A percentile compares a stretch with the other conserved stretches of the same genome.
Evolutionary conservation across 1,140 invertebrate genomes (phyloP).

Genomic region (Archivesica marissinica): DNA sequence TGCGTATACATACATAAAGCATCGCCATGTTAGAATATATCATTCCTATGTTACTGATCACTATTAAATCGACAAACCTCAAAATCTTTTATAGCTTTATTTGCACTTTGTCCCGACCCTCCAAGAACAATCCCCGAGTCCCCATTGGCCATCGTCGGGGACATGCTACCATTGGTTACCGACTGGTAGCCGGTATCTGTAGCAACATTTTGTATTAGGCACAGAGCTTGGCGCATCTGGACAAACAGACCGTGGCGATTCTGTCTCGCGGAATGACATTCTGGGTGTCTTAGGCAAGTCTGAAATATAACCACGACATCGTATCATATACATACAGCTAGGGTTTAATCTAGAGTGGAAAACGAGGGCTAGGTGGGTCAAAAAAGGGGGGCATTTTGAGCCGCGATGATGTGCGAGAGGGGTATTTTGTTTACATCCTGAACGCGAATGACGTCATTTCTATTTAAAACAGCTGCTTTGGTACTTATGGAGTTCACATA

Average conservation of each 20-base stretch:
- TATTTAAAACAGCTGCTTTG: too few species aligned
- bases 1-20: too few species aligned
- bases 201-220: conserved; percentile 98
- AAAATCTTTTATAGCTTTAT: conserved; percentile 91
- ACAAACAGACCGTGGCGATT: conserved; percentile 96
- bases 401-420: too few species aligned
- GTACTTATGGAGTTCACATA: too few species aligned
- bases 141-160: conserved; percentile 75
- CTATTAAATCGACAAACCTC: conserved; percentile 84
- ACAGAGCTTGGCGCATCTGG: conserved; percentile 97
- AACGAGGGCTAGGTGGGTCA: too few species aligned
- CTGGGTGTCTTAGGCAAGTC: conserved; percentile 96
- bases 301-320: conserved; percentile 69
- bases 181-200: conserved; percentile 71
- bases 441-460: too few species aligned
- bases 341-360: too few species aligned
- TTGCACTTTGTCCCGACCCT: conserved; percentile 87
- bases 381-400: too few species aligned
- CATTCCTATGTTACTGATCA: too few species aligned
- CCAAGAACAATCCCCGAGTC: conserved; percentile 80
- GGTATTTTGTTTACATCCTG: too few species aligned
- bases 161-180: conserved; percentile 23
- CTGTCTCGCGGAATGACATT: conserved; percentile 95
- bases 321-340: too few species aligned
- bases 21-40: too few species aligned